Base-by-base conservation (phyloP, 2,888 invertebrate genomes). In the Dryadula phaetusa region DNA sequence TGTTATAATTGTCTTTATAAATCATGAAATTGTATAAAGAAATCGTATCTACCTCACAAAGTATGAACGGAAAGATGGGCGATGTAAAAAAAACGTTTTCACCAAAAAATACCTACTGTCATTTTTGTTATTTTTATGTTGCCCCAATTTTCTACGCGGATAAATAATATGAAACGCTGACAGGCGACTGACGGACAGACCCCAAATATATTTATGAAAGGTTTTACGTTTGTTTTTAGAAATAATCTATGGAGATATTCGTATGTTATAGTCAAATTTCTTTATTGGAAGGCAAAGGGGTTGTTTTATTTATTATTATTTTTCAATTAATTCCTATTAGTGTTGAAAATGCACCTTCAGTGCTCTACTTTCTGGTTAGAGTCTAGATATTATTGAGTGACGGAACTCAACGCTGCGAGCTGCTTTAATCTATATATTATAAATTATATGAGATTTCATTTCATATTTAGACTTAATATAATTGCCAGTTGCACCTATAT, bases 131-230 rank as follows among this genome's bases (percentile, higher is more conserved):
- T 65, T 66, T 66, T 69, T 66, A 66, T 58, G 62, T 64, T 64
- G 63, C 71, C 64, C 66, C 71, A 71, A 71, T 71, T 71, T 71
- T 69, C 66, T 66, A 64, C 66, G 71, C 66, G 69, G 69, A 71
- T 71, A 71, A 69, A 71, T 71, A 71, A 66, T 71, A 71, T 69
- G 64, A 69, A 69, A 71, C 66, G 66, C 69, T 66, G 71, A 69
- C 71, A 71, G 71, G 61, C 63, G 68, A 18, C 66, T 71, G 71
- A 71, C 60, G 69, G 70, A 71, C 70, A 66, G 61, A 71, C 71
- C 71, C 69, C 70, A 64, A 71, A 71, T 71, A 66, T 71, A 71
- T 71, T 69, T 71, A 71, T 69, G 69, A 58, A 49, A 64, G 58
- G 69, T 62, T 71, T 71, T 69, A 53, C 37, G 61, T 69, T 71